Conservation (phyloP, 2,113 vertebrate genomes). For the Corynorhinus townsendii region DNA sequence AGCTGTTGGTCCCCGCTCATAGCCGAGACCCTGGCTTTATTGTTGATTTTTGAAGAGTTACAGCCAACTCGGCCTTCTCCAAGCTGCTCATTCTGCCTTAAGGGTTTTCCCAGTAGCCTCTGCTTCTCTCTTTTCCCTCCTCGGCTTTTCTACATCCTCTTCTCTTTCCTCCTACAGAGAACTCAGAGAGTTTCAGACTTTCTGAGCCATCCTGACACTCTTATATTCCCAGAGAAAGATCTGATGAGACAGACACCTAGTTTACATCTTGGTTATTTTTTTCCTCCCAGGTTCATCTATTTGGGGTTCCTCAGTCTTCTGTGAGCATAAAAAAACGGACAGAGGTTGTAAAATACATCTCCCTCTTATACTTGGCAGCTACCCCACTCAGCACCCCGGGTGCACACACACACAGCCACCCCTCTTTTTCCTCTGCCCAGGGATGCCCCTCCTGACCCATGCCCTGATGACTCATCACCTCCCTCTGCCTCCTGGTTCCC, state of each 20-base stretch:
- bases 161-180: neutral
- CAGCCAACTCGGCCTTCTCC: neutral
- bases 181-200: neutral
- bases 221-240: neutral
- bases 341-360: neutral
- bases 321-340: neutral
- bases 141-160: neutral
- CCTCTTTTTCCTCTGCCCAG: neutral
- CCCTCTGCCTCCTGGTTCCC: neutral
- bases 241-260: neutral
- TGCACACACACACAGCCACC: neutral
- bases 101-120: neutral
- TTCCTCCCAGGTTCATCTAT: neutral
- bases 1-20: neutral
- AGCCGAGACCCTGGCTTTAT: neutral
- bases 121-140: neutral
- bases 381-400: neutral
- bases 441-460: neutral
- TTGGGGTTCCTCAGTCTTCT: neutral
- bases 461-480: neutral
- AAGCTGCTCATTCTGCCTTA: neutral
- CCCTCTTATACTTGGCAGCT: neutral
- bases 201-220: neutral
- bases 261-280: neutral
- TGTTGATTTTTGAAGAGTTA: neutral